Evolutionary conservation across 2,113 vertebrate genomes (phyloP).

Genomic region (Sphaerodactylus townsendi): DNA sequence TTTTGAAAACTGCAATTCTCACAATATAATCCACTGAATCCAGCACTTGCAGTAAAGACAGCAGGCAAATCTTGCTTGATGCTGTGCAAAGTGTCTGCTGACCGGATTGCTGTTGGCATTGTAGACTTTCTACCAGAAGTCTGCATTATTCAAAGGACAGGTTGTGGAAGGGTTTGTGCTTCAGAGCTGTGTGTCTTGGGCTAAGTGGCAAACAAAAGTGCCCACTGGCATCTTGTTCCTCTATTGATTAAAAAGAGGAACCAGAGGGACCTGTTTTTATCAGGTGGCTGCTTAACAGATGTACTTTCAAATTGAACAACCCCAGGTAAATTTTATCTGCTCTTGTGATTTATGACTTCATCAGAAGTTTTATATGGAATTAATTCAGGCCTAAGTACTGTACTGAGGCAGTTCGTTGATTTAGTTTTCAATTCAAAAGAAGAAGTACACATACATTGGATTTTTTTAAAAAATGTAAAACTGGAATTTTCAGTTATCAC

Average conservation of each 20-base stretch:
- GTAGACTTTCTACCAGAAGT: neutral
- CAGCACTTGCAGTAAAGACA: neutral
- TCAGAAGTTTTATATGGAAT: neutral
- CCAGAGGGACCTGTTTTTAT: neutral
- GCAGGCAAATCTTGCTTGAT: neutral
- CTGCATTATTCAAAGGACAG: neutral
- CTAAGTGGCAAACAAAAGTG: neutral
- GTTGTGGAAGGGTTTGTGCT: neutral
- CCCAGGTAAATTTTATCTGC: neutral
- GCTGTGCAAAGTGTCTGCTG: no score
- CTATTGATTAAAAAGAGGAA: neutral
- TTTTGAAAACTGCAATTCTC: neutral
- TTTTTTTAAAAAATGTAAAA: slow-evolving; percentile 5
- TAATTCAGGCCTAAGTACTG: neutral
- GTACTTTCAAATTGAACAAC: neutral
- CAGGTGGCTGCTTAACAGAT: neutral
- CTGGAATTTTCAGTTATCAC: neutral
- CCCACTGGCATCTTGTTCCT: neutral
- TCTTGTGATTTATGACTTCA: slow-evolving; percentile 11
- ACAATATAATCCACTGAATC: neutral
- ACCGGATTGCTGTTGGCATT: no score
- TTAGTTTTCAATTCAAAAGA: slow-evolving; percentile 10
- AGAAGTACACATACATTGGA: neutral
- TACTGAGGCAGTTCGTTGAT: neutral
- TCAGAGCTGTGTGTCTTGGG: neutral